A percentile compares a stretch with the other conserved stretches of the same genome.
Evolutionary conservation across 2,113 vertebrate genomes (phyloP).

Genomic region (Etia nguti): DNA sequence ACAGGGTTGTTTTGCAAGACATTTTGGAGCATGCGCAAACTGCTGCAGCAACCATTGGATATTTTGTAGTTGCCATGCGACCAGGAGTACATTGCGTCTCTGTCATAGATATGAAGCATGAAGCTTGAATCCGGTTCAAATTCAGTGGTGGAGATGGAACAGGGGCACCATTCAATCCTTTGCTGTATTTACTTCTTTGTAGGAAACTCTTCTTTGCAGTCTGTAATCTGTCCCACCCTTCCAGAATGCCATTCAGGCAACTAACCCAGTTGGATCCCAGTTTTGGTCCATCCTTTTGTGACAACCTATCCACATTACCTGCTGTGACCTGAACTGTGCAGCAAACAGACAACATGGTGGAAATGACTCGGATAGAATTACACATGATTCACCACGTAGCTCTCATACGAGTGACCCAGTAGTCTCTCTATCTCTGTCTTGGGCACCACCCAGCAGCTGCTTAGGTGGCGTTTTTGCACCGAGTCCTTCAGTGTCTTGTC

Average conservation of each 20-base stretch:
- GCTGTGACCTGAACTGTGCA: conserved; percentile 8
- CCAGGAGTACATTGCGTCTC: conserved; percentile 7
- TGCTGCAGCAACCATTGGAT: background rate
- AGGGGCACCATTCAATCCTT: background rate
- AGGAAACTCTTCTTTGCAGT: background rate
- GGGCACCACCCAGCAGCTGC: conserved; percentile 78
- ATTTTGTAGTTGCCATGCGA: conserved; percentile 41
- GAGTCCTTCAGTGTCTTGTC: conserved; percentile 77
- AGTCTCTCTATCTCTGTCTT: conserved; percentile 67
- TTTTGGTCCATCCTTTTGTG: conserved; percentile 17
- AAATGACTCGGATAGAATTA: conserved; percentile 20
- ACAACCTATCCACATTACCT: background rate
- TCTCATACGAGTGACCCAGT: conserved; percentile 70
- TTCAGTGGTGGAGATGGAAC: background rate
- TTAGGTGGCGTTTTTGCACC: conserved; percentile 48
- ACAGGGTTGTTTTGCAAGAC: background rate
- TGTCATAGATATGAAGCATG: background rate
- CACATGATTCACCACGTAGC: conserved; percentile 67
- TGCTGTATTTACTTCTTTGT: background rate
- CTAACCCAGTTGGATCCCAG: background rate
- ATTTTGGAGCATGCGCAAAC: background rate
- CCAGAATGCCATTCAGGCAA: background rate
- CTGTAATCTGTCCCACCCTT: background rate
- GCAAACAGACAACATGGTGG: background rate
- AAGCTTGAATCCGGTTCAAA: background rate